Evolutionary conservation across 2,888 invertebrate genomes (phyloP), one percentile per base, ranked within the genome.

Genomic region (Phorcus lineatus): DNA sequence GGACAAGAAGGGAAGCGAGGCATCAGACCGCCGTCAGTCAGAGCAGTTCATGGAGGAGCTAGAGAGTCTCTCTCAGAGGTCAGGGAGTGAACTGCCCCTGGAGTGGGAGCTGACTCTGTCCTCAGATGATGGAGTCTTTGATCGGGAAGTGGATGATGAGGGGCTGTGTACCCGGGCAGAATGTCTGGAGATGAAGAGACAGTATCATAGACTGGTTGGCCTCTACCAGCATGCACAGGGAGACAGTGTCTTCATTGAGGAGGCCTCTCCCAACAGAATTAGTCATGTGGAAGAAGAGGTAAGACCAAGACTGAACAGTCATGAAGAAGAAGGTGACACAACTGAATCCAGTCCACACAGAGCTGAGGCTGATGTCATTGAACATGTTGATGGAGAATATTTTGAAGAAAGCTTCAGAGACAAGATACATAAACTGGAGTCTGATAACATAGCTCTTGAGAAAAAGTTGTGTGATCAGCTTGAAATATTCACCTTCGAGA

Each of bases 81-180:
- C 84, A 0, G 78, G 80, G 19, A 82, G 81, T 74, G 85, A 84
- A 47, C 57, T 84, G 75, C 83, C 83, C 31, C 66, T 85, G 81
- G 85, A 85, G 66, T 85, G 85, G 85, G 85, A 85, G 74, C 79
- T 85, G 40, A 81, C 83, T 57, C 74, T 74, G 57, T 80, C 83
- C 13, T n/a, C 40, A 13, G 55, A 80, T 13, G 80, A 40, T 13
- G 79, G 79, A 3, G 74, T 57, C 53, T 81, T 81, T 75, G 84
- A 83, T 28, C 54, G 31, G 11, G 83, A 83, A 24, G 67, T 54
- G 40, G 54, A 62, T 75, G 75, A 76, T 76, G 82, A 81, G 52
- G 83, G 83, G 13, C 82, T 81, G 9, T 85, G 85, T 66, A 62
- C 75, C 62, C 80, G 83, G 4, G 81, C 81, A 57, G 85, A 85